Evolutionary conservation across 2,888 invertebrate species (phyloP).

Genomic region (Phaedon cochleariae): DNA sequence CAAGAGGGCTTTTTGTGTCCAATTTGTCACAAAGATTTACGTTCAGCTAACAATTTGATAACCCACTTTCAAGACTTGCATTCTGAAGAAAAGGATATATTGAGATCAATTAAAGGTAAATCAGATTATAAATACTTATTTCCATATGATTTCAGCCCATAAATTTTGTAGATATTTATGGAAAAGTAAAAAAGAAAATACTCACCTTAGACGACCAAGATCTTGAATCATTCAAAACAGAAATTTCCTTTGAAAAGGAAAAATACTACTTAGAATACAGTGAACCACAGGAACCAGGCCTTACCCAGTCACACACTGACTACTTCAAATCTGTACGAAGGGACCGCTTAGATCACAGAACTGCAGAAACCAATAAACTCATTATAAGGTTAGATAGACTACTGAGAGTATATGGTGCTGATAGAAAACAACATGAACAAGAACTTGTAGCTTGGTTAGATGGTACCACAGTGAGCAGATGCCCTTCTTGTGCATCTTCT

Average conservation of each 20-base stretch:
- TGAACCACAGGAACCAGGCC: constrained; percentile 74
- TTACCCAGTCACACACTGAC: constrained; percentile 72
- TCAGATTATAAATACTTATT: too few relatives aligned
- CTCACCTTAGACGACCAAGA: constrained; percentile 77
- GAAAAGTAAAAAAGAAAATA: constrained; percentile 91
- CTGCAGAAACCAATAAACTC: constrained; percentile 94
- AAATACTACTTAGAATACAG: constrained; percentile 61
- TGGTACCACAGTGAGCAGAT: constrained; percentile 87
- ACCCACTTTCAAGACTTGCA: constrained; percentile 91
- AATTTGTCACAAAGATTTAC: constrained; percentile 90
- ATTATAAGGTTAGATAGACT: constrained; percentile 93
- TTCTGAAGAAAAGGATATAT: constrained; percentile 84
- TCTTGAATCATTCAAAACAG: constrained; percentile 68
- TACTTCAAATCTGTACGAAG: constrained; percentile 77
- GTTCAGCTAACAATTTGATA: constrained; percentile 82
- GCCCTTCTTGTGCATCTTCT: constrained; percentile 88
- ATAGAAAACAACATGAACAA: constrained; percentile 78
- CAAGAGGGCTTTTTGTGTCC: constrained; percentile 96
- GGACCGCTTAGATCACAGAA: constrained; percentile 82
- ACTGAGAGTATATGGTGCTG: constrained; percentile 75
- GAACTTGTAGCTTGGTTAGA: constrained; percentile 91
- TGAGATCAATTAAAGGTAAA: constrained; percentile 80
- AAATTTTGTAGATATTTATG: constrained; percentile 70
- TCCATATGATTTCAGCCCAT: too few relatives aligned
- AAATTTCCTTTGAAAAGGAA: constrained; percentile 51